Percentiles rank a stretch among this genome's conserved stretches.
Conservation (phyloP, 1,140 invertebrate genomes). For the Bombus turneri region DNA sequence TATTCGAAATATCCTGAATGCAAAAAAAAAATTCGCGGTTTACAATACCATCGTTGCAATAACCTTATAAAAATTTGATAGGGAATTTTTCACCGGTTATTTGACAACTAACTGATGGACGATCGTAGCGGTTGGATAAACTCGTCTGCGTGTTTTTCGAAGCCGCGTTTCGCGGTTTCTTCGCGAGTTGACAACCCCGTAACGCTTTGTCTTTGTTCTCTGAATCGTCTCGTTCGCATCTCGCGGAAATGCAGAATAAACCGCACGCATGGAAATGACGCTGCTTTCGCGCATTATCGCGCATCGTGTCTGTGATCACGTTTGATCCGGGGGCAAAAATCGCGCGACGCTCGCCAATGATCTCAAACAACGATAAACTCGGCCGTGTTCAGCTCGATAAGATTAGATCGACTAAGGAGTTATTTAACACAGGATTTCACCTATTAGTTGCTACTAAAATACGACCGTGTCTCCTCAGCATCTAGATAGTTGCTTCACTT, state of each 20-base stretch:
- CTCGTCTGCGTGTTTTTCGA: not conserved
- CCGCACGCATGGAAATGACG: constrained; percentile 30
- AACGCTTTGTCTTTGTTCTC: constrained; percentile 29
- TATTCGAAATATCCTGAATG: not conserved
- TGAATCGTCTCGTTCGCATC: constrained; percentile 6
- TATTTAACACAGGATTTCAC: not conserved
- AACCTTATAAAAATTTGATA: not conserved
- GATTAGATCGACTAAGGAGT: not conserved
- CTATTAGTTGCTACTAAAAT: not conserved
- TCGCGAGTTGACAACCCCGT: constrained; percentile 42
- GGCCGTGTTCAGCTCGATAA: not conserved
- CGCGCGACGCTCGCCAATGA: not conserved
- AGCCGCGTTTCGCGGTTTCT: not conserved
- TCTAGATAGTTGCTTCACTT: no score
- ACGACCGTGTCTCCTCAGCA: no score
- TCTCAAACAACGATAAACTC: not conserved
- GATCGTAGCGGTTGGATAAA: not conserved
- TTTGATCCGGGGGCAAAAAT: not conserved
- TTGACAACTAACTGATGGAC: constrained; percentile 7
- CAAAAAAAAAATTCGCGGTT: not conserved
- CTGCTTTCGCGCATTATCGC: not conserved
- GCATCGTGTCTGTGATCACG: constrained; percentile 32
- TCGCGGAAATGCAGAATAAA: constrained; percentile 17
- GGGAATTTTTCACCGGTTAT: constrained; percentile 10
- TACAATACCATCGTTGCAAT: no score